phyloP scores from a whole-genome alignment of 2,113 vertebrate genomes.

The Charina bottae region DNA sequence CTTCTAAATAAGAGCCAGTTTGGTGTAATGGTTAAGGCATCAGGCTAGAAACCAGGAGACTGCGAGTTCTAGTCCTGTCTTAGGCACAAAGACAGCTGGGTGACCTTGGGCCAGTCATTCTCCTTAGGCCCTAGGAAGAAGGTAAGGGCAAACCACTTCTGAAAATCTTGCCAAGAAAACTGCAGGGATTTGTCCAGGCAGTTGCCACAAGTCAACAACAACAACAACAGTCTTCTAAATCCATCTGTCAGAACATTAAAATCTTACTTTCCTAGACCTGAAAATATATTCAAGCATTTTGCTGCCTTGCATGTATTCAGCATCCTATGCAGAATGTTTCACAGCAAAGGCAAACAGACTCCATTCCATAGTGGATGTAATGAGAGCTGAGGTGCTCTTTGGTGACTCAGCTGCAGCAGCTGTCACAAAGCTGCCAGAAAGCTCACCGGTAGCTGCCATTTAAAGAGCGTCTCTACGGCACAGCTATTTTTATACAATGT shows the following conservation, averaged over 20 bases:
- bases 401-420: constrained; percentile 39
- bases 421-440: neutral
- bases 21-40: neutral
- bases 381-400: neutral
- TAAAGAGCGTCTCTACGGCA: neutral
- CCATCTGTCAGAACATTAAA: neutral
- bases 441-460: constrained; percentile 4
- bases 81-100: neutral
- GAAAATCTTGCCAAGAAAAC: neutral
- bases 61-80: neutral
- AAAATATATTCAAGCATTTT: neutral
- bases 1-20: neutral
- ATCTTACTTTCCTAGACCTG: neutral
- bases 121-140: neutral
- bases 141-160: neutral
- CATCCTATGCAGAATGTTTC: neutral
- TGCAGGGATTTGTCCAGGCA: neutral
- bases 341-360: neutral
- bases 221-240: no score
- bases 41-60: neutral
- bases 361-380: neutral
- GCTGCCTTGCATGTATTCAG: neutral
- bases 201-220: neutral
- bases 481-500: constrained; percentile 32
- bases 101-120: neutral